phyloP scores from a whole-genome alignment of 2,888 invertebrate genomes.

The Phyllotreta cruciferae region DNA sequence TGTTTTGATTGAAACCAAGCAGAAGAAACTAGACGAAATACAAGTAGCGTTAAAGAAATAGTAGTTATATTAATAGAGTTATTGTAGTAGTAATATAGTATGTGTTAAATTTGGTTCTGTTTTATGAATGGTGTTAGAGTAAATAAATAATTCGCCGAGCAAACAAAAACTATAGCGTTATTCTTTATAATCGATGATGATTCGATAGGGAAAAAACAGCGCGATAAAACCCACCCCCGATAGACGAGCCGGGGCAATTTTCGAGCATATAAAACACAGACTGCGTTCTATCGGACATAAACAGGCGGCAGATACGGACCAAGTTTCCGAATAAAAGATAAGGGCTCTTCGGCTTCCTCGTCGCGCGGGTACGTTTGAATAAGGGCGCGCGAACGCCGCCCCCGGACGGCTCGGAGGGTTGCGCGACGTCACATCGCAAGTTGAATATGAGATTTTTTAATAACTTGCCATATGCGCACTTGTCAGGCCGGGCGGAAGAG shows the following conservation, averaged over 20 bases:
- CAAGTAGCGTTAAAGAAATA: slow-evolving; percentile 18
- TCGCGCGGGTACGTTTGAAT: slow-evolving; percentile 30
- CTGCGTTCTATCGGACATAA: slow-evolving; percentile 50
- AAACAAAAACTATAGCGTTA: too few relatives aligned
- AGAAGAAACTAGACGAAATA: slow-evolving; percentile 16
- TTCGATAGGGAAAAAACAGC: slow-evolving; percentile 5
- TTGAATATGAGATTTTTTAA: slow-evolving; percentile 51
- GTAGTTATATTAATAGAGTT: not conserved
- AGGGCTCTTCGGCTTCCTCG: slow-evolving; percentile 42
- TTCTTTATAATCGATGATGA: not conserved
- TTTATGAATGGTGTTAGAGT: not conserved
- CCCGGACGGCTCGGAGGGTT: slow-evolving; percentile 47
- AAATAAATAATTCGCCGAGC: too few relatives aligned
- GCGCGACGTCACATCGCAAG: slow-evolving; percentile 46
- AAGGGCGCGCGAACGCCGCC: slow-evolving; percentile 37
- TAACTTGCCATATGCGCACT: slow-evolving; percentile 47
- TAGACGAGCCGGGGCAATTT: slow-evolving; percentile 43
- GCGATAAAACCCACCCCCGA: slow-evolving; percentile 21
- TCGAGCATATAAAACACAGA: slow-evolving; percentile 51
- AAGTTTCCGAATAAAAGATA: slow-evolving; percentile 55
- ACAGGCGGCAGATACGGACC: slow-evolving; percentile 51
- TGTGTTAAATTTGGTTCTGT: not conserved
- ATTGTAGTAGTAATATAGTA: too few relatives aligned
- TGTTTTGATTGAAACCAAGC: slow-evolving; percentile 21
- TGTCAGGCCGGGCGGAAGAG: slow-evolving; percentile 41